phyloP scores from a whole-genome alignment of 2,797 vertebrate genomes.

The Darevskia nairensis region DNA sequence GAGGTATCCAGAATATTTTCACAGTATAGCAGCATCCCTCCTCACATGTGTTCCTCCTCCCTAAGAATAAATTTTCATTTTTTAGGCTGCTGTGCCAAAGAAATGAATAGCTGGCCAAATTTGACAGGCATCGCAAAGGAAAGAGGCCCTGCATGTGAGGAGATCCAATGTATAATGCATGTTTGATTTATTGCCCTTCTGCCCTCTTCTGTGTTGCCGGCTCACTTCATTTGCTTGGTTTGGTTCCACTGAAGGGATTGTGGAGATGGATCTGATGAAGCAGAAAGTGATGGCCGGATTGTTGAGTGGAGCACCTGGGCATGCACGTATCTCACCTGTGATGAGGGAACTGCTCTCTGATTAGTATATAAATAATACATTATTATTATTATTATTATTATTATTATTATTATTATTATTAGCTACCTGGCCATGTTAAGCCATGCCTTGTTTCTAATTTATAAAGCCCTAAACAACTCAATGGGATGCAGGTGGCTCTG shows the following conservation, averaged over 20 bases:
- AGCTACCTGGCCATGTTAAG: too few species aligned
- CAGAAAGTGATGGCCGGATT: background rate
- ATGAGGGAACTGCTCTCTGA: background rate
- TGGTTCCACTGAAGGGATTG: slow-evolving; percentile 5
- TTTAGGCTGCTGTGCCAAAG: background rate
- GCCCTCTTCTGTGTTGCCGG: background rate
- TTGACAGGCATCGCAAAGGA: background rate
- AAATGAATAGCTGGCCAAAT: slow-evolving; percentile 39
- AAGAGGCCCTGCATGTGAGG: slow-evolving; percentile 22
- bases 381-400: too few species aligned
- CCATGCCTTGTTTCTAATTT: too few species aligned
- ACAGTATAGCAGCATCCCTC: slow-evolving; percentile 1
- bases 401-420: too few species aligned
- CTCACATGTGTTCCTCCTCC: background rate
- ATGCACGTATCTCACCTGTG: background rate
- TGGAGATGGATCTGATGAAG: background rate
- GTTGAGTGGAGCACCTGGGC: background rate
- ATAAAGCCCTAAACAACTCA: too few species aligned
- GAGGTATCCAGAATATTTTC: slow-evolving; percentile 7
- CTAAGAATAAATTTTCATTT: background rate
- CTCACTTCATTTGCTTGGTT: background rate
- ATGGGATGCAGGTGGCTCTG: too few species aligned
- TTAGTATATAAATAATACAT: too few species aligned
- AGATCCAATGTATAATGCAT: background rate
- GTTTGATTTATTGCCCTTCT: slow-evolving; percentile 35